Percentiles rank a stretch among this genome's conserved stretches.
Conservation (phyloP, 2,113 vertebrate genomes). For the Entelurus aequoreus region DNA sequence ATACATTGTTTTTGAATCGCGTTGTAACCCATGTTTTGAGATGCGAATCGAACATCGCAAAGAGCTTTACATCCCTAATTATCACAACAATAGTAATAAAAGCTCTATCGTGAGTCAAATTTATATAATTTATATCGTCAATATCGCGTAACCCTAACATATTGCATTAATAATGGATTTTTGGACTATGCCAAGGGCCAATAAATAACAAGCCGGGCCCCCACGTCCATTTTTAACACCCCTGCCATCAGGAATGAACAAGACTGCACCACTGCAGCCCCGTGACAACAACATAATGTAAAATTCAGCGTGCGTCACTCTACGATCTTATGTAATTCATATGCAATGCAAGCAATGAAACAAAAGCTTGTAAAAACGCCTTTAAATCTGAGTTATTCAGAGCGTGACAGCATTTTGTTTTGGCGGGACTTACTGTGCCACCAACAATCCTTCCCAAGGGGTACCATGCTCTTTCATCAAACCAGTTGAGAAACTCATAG, state of each 20-base stretch:
- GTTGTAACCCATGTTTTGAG: too few species aligned
- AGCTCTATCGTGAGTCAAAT: too few species aligned
- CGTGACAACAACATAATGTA: not conserved
- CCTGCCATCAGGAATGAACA: too few species aligned
- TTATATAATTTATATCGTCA: too few species aligned
- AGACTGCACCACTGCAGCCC: too few species aligned
- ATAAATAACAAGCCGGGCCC: not conserved
- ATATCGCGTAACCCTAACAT: too few species aligned
- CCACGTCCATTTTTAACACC: not conserved
- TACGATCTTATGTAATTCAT: not conserved
- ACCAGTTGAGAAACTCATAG: conserved; percentile 99
- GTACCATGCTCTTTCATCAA: conserved; percentile 99
- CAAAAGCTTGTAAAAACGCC: not conserved
- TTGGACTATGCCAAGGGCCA: too few species aligned
- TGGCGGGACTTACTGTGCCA: conserved; percentile 85
- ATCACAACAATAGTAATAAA: too few species aligned
- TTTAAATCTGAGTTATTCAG: not conserved
- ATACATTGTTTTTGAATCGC: too few species aligned
- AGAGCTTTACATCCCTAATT: too few species aligned
- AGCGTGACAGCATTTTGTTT: not conserved
- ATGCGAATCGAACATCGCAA: too few species aligned
- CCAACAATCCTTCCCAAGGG: conserved; percentile 97
- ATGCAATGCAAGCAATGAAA: not conserved
- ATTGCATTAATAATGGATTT: too few species aligned
- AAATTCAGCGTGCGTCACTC: not conserved